phyloP scores from a whole-genome alignment of 2,113 vertebrate genomes.

The Tapirus terrestris region DNA sequence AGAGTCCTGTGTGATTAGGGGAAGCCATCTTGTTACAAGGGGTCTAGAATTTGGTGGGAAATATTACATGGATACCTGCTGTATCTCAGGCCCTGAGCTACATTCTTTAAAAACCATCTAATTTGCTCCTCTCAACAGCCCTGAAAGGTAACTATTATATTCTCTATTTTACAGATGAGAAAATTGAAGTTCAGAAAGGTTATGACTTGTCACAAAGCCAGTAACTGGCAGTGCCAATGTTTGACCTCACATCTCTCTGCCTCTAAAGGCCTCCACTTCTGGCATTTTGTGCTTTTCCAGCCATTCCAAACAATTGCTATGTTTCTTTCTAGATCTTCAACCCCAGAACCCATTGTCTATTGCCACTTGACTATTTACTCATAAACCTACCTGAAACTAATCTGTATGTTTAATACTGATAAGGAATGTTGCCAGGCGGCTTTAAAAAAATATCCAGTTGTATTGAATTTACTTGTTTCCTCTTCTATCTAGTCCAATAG shows the following conservation, averaged over 20 bases:
- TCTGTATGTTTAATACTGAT: neutral
- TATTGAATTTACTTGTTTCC: slow-evolving; percentile 30
- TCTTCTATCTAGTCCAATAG: slow-evolving; percentile 37
- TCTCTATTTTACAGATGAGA: neutral
- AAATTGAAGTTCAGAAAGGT: neutral
- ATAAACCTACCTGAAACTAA: neutral
- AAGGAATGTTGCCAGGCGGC: neutral
- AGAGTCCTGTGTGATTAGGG: neutral
- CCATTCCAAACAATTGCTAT: neutral
- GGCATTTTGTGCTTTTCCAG: neutral
- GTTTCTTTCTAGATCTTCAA: neutral
- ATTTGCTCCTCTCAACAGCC: neutral
- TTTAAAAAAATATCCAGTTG: neutral
- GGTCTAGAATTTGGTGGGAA: neutral
- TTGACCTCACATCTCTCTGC: neutral
- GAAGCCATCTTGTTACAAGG: neutral
- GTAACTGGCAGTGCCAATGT: neutral
- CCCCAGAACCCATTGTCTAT: neutral
- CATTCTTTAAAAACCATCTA: neutral
- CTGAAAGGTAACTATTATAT: neutral
- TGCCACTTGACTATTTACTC: neutral
- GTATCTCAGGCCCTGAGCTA: too few species aligned
- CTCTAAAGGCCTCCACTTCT: neutral
- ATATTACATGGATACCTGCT: neutral
- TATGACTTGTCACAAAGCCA: neutral